Evolutionary conservation across 2,888 invertebrate genomes (phyloP).

Genomic region (Oegoconia quadripuncta): DNA sequence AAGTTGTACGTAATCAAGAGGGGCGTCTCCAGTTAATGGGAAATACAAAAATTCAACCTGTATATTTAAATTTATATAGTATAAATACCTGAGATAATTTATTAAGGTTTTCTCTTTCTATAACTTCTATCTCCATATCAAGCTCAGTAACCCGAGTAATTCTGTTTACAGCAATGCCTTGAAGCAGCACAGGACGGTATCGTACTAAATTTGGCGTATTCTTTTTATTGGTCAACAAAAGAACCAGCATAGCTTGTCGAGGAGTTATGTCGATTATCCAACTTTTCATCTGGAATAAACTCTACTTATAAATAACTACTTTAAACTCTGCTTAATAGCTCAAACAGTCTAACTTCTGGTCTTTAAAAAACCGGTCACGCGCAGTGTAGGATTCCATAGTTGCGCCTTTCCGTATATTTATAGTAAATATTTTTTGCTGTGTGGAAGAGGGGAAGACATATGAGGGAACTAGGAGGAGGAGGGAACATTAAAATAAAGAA

Average conservation of each 20-base stretch:
- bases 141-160: conserved; percentile 58
- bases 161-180: conserved; percentile 65
- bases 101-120: conserved; percentile 57
- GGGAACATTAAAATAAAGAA: too few relatives aligned
- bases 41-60: too few relatives aligned
- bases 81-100: conserved; percentile 40
- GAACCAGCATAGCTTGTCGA: conserved; percentile 53
- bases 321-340: too few relatives aligned
- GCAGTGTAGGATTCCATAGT: background rate
- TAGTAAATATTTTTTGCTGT: background rate
- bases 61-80: background rate
- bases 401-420: background rate
- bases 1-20: too few relatives aligned
- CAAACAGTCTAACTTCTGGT: too few relatives aligned
- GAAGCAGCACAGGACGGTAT: conserved; percentile 51
- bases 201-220: conserved; percentile 53
- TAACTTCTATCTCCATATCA: conserved; percentile 69
- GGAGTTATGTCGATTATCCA: conserved; percentile 59
- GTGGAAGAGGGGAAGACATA: too few relatives aligned
- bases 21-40: too few relatives aligned
- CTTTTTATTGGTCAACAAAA: conserved; percentile 60
- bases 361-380: too few relatives aligned
- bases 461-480: too few relatives aligned
- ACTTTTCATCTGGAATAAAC: conserved; percentile 48
- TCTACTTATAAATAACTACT: background rate